Percentiles rank a stretch among this genome's conserved stretches.
Evolutionary conservation across 2,797 vertebrate species (phyloP).

Genomic region (Pterois miles): DNA sequence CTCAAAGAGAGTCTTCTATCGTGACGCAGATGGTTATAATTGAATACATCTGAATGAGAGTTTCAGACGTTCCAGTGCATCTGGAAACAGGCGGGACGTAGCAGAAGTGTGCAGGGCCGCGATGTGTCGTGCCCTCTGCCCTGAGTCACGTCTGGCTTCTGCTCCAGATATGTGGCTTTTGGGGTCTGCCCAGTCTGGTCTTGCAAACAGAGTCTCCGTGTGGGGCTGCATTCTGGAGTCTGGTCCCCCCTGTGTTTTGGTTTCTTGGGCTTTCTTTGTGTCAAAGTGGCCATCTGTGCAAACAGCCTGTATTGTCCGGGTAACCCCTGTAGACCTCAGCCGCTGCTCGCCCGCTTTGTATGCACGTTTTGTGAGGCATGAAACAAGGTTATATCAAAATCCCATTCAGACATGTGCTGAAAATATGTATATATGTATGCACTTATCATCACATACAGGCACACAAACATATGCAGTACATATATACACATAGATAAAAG

Average conservation of each 20-base stretch:
- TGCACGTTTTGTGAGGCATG: conserved; percentile 31
- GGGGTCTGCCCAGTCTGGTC: conserved; percentile 22
- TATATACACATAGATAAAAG: conserved; percentile 17
- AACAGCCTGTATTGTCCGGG: conserved; percentile 60
- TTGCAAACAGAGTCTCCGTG: conserved; percentile 41
- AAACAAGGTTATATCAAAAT: conserved; percentile 39
- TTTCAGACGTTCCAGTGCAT: conserved; percentile 49
- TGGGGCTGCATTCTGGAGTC: conserved; percentile 37
- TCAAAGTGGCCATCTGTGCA: conserved; percentile 77
- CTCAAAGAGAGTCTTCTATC: conserved; percentile 32
- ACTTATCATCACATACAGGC: conserved; percentile 8
- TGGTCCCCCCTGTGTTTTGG: conserved; percentile 46
- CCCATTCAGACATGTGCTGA: conserved; percentile 45
- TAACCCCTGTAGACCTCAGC: conserved; percentile 44
- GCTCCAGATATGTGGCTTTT: conserved; percentile 37
- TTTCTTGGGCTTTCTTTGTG: conserved; percentile 60
- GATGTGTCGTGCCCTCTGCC: conserved; percentile 37
- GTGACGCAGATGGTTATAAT: conserved; percentile 57
- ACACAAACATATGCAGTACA: background rate
- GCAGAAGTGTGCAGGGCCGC: conserved; percentile 52
- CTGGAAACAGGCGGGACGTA: conserved; percentile 47
- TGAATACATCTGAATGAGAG: conserved; percentile 43
- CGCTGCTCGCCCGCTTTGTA: conserved; percentile 43
- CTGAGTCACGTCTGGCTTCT: conserved; percentile 39
- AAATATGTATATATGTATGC: conserved; percentile 20